phyloP scores from a whole-genome alignment of 2,113 vertebrate species.

The Scortum barcoo region DNA sequence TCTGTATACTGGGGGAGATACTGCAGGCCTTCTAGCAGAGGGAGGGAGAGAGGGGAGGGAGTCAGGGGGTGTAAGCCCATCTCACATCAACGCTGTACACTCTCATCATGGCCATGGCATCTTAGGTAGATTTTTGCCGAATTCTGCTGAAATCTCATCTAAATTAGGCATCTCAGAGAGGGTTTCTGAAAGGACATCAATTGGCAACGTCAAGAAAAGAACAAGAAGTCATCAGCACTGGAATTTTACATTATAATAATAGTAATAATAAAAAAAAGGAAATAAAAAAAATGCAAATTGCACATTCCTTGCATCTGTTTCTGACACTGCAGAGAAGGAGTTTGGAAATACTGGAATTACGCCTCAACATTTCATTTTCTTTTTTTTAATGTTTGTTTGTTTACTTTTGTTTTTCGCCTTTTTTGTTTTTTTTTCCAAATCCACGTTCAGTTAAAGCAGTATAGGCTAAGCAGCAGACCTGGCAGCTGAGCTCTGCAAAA shows the following conservation, averaged over 20 bases:
- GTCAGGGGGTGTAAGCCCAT: conserved; percentile 18
- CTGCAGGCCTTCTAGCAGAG: conserved; percentile 8
- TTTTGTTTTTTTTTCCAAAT: background rate
- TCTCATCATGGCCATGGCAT: conserved; percentile 15
- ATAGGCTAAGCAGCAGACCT: conserved; percentile 31
- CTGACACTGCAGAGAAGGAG: conserved; percentile 30
- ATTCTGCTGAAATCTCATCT: conserved; percentile 22
- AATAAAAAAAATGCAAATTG: conserved; percentile 19
- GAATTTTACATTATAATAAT: conserved; percentile 28
- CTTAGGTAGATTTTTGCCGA: conserved; percentile 14
- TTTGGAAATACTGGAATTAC: conserved; percentile 3
- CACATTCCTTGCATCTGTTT: conserved; percentile 58
- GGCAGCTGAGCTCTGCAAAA: conserved; percentile 47
- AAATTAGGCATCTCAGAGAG: conserved; percentile 25
- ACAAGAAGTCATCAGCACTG: background rate
- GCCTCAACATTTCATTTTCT: too few relatives aligned
- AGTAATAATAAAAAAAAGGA: background rate
- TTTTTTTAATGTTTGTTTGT: conserved; percentile 1
- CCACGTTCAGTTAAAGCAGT: conserved; percentile 28
- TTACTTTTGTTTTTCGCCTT: background rate
- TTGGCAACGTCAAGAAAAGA: conserved; percentile 21
- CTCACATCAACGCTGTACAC: conserved; percentile 46
- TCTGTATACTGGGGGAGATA: conserved; percentile 33
- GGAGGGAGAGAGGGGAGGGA: background rate
- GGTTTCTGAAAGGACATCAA: conserved; percentile 16